Evolutionary conservation across 2,888 invertebrate genomes (phyloP).

Genomic region (Dynastes tityus): DNA sequence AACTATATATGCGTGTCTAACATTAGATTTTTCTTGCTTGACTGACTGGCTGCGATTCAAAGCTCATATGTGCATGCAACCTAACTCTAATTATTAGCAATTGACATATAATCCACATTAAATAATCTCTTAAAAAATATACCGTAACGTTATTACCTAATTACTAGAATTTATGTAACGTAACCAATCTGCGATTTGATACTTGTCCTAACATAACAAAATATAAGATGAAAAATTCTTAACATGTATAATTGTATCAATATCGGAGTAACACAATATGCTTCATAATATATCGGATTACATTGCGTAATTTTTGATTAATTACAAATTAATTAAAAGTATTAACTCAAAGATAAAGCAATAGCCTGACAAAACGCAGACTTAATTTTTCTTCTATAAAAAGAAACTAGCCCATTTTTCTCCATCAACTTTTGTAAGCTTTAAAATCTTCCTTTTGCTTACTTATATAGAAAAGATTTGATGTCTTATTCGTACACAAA

Average conservation of each 20-base stretch:
- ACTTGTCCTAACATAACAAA: background rate
- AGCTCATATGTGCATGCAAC: background rate
- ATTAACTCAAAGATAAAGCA: no score
- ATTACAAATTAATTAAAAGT: no score
- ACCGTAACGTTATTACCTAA: conserved; percentile 6
- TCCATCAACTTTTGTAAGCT: no score
- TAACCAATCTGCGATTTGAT: background rate
- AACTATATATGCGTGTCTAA: no score
- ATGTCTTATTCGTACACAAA: no score
- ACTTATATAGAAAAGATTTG: no score
- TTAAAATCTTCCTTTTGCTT: no score
- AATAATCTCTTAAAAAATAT: background rate
- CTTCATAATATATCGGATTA: background rate
- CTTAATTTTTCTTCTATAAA: no score
- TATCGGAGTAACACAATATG: conserved; percentile 4
- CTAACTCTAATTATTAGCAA: background rate
- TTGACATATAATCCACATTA: background rate
- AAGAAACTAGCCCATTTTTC: no score
- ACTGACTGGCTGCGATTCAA: no score
- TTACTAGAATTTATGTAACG: background rate
- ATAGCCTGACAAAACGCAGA: no score
- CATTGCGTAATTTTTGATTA: conserved; percentile 20
- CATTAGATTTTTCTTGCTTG: no score
- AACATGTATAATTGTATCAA: conserved; percentile 13
- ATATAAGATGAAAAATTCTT: conserved; percentile 17